Percentiles rank a stretch among this genome's conserved stretches.
These are phyloP conservation scores for Anguilla rostrata DNA, from an alignment of 2,113 vertebrate species.

Conservation along the genomic window DNA sequence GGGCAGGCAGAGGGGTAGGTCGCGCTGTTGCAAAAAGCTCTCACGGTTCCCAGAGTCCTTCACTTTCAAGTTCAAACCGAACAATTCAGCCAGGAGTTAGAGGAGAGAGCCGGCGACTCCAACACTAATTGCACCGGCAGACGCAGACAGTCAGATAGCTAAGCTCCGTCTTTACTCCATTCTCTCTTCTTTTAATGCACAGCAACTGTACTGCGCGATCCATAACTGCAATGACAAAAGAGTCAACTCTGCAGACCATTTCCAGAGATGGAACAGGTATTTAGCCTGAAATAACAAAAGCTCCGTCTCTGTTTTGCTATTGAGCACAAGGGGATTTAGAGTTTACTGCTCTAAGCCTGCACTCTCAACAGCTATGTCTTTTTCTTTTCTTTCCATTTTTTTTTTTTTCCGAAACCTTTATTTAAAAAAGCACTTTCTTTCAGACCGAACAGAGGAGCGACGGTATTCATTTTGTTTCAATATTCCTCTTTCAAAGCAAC, in stretches of 20 bases:
- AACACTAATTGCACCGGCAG: slow-evolving; percentile 6
- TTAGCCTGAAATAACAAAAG: not conserved
- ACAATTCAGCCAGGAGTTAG: not conserved
- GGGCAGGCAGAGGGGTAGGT: not conserved
- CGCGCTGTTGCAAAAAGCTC: not conserved
- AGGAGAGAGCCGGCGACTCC: not conserved
- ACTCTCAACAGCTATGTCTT: not conserved
- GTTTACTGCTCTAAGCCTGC: not conserved
- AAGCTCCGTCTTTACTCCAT: slow-evolving; percentile 9
- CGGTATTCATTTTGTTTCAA: not conserved
- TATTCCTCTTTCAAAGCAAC: no score
- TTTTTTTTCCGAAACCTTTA: not conserved
- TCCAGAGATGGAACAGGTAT: slow-evolving; percentile 4
- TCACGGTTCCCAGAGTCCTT: not conserved
- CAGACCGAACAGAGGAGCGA: not conserved
- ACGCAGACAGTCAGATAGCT: slow-evolving; percentile 10
- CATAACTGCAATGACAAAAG: not conserved
- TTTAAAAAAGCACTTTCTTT: slow-evolving; percentile 19
- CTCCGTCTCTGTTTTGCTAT: not conserved
- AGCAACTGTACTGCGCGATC: not conserved
- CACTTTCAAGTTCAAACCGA: not conserved
- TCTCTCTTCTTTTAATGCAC: not conserved
- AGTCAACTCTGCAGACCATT: not conserved
- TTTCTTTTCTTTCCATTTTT: not conserved
- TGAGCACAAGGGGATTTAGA: not conserved